Percentiles rank a stretch among this genome's conserved stretches.
phyloP scores from a whole-genome alignment of 2,113 vertebrate genomes.

The Laticauda laticaudata region DNA sequence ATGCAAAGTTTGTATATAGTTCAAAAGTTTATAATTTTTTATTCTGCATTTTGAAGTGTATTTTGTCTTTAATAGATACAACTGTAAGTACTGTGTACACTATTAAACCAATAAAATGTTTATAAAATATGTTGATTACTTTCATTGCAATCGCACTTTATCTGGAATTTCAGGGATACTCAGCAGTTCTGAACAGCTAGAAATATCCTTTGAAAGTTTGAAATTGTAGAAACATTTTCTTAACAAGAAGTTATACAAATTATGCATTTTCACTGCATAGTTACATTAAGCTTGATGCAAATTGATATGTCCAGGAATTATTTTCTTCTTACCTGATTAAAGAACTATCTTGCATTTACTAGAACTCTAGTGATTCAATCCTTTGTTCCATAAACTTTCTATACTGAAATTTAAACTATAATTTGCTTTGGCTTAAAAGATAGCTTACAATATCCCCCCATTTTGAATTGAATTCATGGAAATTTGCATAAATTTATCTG shows the following conservation, averaged over 20 bases:
- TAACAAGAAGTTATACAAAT: not conserved
- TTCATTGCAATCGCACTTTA: not conserved
- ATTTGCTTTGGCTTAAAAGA: not conserved
- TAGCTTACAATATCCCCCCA: too few relatives aligned
- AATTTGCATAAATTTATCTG: not conserved
- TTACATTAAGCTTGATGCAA: not conserved
- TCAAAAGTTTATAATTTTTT: constrained; percentile 67
- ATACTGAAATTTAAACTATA: not conserved
- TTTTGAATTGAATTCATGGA: not conserved
- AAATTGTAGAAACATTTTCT: not conserved
- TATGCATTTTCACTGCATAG: not conserved
- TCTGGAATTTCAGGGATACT: not conserved
- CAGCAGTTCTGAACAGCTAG: not conserved
- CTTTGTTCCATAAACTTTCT: not conserved
- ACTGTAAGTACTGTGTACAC: constrained; percentile 78
- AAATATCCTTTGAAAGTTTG: not conserved
- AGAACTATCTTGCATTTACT: not conserved
- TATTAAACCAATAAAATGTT: constrained; percentile 70
- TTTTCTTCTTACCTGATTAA: not conserved
- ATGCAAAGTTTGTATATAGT: constrained; percentile 67
- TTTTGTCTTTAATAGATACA: constrained; percentile 74
- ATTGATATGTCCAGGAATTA: not conserved
- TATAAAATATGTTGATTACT: constrained; percentile 37
- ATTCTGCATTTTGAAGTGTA: constrained; percentile 70
- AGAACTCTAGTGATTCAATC: not conserved